Base-by-base conservation (phyloP, 2,113 vertebrate genomes). In the Clarias gariepinus region DNA sequence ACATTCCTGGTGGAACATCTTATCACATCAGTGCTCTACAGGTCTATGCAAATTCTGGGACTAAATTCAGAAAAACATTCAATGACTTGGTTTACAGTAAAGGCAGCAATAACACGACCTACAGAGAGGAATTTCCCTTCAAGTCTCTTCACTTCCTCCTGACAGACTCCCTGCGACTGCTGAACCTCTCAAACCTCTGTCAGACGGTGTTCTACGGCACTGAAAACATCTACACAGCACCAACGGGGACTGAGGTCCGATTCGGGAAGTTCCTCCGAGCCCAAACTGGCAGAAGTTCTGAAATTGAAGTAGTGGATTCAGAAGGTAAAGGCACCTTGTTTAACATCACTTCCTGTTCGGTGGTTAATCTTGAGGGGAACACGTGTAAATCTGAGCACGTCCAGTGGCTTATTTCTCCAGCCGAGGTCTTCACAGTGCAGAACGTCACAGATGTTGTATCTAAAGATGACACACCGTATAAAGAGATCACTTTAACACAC, bases 81-180 rank as follows among this genome's bases (percentile, higher is more conserved):
- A 89, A 91, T 19, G 0, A n/a, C 0, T 64, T 36, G 1, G 88
- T 94, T 57, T 5, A 89, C n/a, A 89, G 8, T 1, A 23, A 55
- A 78, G 92, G 92, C 3, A 61, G 0, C 6, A 92, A 93, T 41
- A 18, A 0, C 0, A 89, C 36, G 41, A 87, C 47, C 2, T 94
- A 94, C 58, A 78, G 84, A 61, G 16, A 87, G 0, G 0, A 89
- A 1, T 95, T 95, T 89, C 80, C 85, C 30, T 94, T 91, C 85
- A 95, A 95, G 89, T 90, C 93, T 41, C 74, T 95, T 53, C 91
- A 94, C 82, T 95, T 95, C 81, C 90, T 95, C 41, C 89, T 95
- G 3, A 93, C 87, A 87, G 93, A 94, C 86, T 71, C 90, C 25
- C 86, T 95, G 82, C 81, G 0, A 5, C 77, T 91, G 74, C 33